Base-by-base conservation (phyloP, 1,140 invertebrate genomes). In the Drosophila pectinifera region DNA sequence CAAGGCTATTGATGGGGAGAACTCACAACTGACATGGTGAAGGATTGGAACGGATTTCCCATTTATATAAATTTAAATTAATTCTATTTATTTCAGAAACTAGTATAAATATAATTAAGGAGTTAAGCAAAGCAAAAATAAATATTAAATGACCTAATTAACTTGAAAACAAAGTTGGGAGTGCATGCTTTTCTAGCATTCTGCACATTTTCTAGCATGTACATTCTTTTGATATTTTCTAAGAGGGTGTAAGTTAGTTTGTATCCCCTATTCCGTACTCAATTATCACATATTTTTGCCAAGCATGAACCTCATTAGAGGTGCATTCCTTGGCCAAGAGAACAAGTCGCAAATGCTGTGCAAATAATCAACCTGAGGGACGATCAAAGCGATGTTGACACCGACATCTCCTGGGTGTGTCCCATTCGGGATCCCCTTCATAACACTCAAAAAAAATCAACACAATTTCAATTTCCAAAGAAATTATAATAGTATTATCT, bases 291-390 rank as follows among this genome's bases (percentile, higher is more conserved):
- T 43, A 38, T 28, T 55, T 68, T 54, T 45, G 36, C 18, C 10
- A 45, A 22, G 64, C 63, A 69, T 69, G n/a, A 70, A 45, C 64
- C 43, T 70, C n/a, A 46, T 38, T 46, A 38, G 24, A 46, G 39
- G 7, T 39, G 31, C 39, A 45, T 28, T 55, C 65, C 8, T 48
- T 28, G 11, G 10, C 11, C 39, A 14, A 46, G 14, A 10, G n/a
- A 54, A 68, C 41, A 43, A 51, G 43, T 22, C 54, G 39, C 69
- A 68, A 55, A 48, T 51, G 55, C 55, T 28, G 51, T 46, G 57
- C 55, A 78, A 77, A 77, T 83, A 76, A 69, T 75, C 69, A 88
- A 88, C 74, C 83, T 82, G 79, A 75, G 70, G 80, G 48, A 77
- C 49, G 79, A 89, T 86, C 83, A 86, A 86, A 86, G 84, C 64